Conservation (phyloP, 2,888 invertebrate genomes). For the Orchesellides sinensis region DNA sequence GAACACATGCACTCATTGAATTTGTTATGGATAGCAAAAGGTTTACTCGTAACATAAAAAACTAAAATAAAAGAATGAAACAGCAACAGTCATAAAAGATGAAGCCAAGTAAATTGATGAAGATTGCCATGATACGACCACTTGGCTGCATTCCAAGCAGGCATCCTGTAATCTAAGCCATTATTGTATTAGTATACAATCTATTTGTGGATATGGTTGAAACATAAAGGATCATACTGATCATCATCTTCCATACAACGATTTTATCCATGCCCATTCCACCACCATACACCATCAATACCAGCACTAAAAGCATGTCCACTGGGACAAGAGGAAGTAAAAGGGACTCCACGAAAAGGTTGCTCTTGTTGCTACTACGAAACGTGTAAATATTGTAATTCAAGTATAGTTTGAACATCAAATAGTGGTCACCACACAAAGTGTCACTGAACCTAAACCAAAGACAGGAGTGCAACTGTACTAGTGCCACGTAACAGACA, state of each 20-base stretch:
- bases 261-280: slow-evolving; percentile 3
- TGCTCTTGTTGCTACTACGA: slow-evolving; percentile 27
- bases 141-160: slow-evolving; percentile 51
- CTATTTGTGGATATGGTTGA: not conserved
- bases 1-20: slow-evolving; percentile 12
- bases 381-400: slow-evolving; percentile 31
- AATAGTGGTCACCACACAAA: slow-evolving; percentile 48
- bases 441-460: slow-evolving; percentile 54
- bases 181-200: not conserved
- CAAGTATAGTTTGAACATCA: slow-evolving; percentile 29
- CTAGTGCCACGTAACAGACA: not conserved
- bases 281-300: not conserved
- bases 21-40: slow-evolving; percentile 7
- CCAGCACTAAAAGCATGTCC: slow-evolving; percentile 39
- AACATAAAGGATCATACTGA: slow-evolving; percentile 3
- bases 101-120: slow-evolving; percentile 38
- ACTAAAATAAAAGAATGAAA: too few relatives aligned
- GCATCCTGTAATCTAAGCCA: not conserved
- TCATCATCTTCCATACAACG: slow-evolving; percentile 19
- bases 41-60: too few relatives aligned
- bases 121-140: slow-evolving; percentile 36
- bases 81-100: not conserved
- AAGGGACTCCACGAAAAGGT: slow-evolving; percentile 14
- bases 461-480: slow-evolving; percentile 10
- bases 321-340: slow-evolving; percentile 32